Evolutionary conservation across 2,888 invertebrate species (phyloP).

Genomic region (Synanthedon tipuliformis): DNA sequence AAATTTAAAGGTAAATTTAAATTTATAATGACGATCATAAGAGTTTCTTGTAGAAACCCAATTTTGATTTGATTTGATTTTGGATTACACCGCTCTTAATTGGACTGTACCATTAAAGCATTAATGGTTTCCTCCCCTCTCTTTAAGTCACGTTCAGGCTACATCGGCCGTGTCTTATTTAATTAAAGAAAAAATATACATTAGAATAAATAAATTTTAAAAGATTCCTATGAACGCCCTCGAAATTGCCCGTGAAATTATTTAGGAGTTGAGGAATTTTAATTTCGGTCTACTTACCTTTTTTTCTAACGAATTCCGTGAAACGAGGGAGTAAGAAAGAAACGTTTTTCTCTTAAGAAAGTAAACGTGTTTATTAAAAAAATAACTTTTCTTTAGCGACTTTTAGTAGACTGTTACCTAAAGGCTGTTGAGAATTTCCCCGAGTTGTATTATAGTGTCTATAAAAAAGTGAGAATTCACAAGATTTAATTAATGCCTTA

Average conservation of each 20-base stretch:
- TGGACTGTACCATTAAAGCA: constrained; percentile 10
- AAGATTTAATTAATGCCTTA: no score
- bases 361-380: neutral
- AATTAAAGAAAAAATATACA: constrained; percentile 57
- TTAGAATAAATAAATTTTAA: constrained; percentile 42
- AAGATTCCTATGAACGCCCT: constrained; percentile 15
- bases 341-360: neutral
- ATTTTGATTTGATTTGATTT: no score
- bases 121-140: constrained; percentile 32
- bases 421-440: no score
- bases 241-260: constrained; percentile 14
- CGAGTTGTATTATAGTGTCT: no score
- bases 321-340: neutral
- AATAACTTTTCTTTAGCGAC: no score
- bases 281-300: constrained; percentile 5
- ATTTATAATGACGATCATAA: no score
- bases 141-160: constrained; percentile 37
- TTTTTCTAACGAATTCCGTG: neutral
- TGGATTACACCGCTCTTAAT: constrained; percentile 10
- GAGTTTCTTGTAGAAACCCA: no score
- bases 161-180: constrained; percentile 46
- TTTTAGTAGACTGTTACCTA: no score
- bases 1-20: no score
- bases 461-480: no score
- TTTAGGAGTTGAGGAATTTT: constrained; percentile 14